Evolutionary conservation across 2,888 invertebrate species (phyloP), one percentile per base, ranked within the genome.

Genomic region (Aspidapion aeneum): DNA sequence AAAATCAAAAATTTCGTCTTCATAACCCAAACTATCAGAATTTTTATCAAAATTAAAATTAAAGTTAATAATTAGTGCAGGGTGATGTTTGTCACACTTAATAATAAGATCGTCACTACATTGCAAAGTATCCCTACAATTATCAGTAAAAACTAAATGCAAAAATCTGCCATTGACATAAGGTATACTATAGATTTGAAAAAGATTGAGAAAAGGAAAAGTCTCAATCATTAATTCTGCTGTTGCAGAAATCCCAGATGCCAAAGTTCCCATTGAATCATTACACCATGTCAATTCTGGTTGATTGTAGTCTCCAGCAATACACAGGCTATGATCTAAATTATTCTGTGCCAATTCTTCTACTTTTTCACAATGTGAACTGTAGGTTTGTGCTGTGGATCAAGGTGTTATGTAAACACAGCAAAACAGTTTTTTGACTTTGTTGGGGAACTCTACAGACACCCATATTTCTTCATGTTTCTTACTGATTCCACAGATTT

Each of bases 401-500:
- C 35, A 12, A 7, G 35, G 35, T 35, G 35, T 3, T 35, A 35
- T 35, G 35, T 35, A 35, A 35, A 35, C 35, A 35, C 35, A 35
- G 12, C 35, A 35, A 35, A 35, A 35, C 12, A 35, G 12, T 35
- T 35, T 35, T 35, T 35, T 35, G 12, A 35, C 35, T 12, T 35
- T 35, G 35, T 35, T 35, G 35, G 35, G 3, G 12, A 35, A 35
- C 35, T 35, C 35, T 7, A 35, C 35, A 35, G 35, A 35, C 12
- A 35, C 35, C 35, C 35, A 35, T 12, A 35, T 35, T 12, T 35
- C 35, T 12, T 35, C 35, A 35, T 7, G 12, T 12, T 35, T 35
- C 5, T 35, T 12, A 12, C 35, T 35, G 3, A 35, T 12, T 35
- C 12, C 35, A 86, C 87, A 87, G 87, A 65, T 75, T 75, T 66